Base-by-base conservation (phyloP, 2,888 invertebrate species). In the Meiosimyza platycephala region DNA sequence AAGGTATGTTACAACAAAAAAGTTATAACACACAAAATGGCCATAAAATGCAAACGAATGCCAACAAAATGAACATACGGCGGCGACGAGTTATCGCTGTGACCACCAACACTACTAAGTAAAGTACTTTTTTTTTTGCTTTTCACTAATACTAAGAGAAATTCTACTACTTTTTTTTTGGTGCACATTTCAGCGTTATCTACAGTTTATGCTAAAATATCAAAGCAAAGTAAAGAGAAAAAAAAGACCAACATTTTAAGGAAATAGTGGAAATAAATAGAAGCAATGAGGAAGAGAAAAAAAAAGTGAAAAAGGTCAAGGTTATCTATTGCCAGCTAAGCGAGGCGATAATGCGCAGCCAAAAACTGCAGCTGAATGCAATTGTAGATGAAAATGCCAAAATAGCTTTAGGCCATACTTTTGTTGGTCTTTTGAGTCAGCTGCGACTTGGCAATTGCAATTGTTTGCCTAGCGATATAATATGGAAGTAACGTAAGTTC, bases 11-110 rank as follows among this genome's bases (percentile, higher is more conserved):
- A 40, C 40, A 40, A 40, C 11, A 47, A 57, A 7, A n/a, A 13
- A 70, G 47, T 40, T 9, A 9, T 6, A 33, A 40, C 6, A 60
- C n/a, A 51, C 16, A 50, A 62, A 52, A 40, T 40, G 40, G 47
- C 63, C 54, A 63, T 70, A 62, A 70, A 70, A 70, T 70, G 70
- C 70, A 70, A 70, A 70, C 62, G 62, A 70, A 60, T 51, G 48
- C 47, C 67, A 57, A 16, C 57, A 60, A 40, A 69, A 60, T 51
- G 60, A 51, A 55, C 28, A 33, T 6, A 13, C 50, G 13, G 22
- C 13, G 22, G 15, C 33, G 54, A 54, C 62, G 33, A 62, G 40
- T 54, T 54, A 70, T 70, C 70, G 70, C 54, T 63, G 50, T 62
- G 18, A 33, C 62, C 16, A 22, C n/a, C 62, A 60, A 55, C 13